Base-by-base conservation (phyloP, 2,797 vertebrate species). In the Liparis tanakae region DNA sequence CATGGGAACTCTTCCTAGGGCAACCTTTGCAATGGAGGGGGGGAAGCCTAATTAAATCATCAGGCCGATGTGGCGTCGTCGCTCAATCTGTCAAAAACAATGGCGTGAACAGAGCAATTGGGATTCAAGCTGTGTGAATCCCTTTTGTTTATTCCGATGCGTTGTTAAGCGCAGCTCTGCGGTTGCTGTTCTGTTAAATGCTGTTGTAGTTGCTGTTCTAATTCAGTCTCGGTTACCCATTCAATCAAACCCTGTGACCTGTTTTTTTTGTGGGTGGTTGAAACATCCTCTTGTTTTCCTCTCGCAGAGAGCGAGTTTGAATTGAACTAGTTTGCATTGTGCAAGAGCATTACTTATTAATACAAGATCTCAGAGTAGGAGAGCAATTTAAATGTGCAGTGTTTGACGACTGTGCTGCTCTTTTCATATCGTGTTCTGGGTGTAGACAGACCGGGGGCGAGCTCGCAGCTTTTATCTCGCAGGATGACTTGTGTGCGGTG, bases 291-390 rank as follows among this genome's bases (percentile, higher is more conserved):
- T 78, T 82, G 62, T 81, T 84, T 84, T 76, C 25, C 59, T 20
- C 55, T 48, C 22, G 57, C 58, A 79, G 71, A 64, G 68, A 80
- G 65, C 63, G 54, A 70, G 62, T 78, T 81, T 59, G 64, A 85
- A 74, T 22, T 73, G 78, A 79, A 82, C 69, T 77, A 68, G 77
- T 89, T 80, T 70, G 67, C 70, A 78, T 83, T 84, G 76, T 84
- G 65, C 53, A 86, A 80, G 81, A 78, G 67, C 62, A 80, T 88
- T 1, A 85, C 83, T 77, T 81, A 89, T 90, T 87, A 85, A 91
- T 74, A 79, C 69, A 76, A 61, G 50, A 76, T 79, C 70, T 79
- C 65, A 12, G 67, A 63, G 74, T 53, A 22, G 67, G 67, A 86
- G 61, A 79, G 68, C 75, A 72, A 76, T 90, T 87, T 88, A 72